phyloP scores from a whole-genome alignment of 2,113 vertebrate genomes.

The Halichoeres trimaculatus region DNA sequence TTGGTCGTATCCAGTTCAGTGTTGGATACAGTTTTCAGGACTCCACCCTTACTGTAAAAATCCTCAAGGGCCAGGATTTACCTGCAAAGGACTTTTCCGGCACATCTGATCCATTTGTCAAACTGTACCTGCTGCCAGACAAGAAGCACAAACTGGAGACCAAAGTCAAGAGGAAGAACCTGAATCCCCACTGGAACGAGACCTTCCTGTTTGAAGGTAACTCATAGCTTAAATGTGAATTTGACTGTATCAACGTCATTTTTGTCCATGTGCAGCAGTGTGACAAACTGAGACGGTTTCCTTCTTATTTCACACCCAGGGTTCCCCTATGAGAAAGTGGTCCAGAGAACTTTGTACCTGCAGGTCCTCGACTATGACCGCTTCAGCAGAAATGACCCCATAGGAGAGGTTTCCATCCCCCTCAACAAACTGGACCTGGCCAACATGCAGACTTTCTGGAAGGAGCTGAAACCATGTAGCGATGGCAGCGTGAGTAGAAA shows the following conservation, averaged over 20 bases:
- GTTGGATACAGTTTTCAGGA: conserved; percentile 99
- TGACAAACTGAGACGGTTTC: not conserved
- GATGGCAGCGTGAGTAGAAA: conserved; percentile 95
- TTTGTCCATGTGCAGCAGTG: conserved; percentile 8
- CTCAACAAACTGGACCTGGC: conserved; percentile 98
- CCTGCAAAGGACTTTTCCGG: conserved; percentile 99
- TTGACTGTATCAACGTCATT: not conserved
- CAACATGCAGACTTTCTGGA: conserved; percentile 99
- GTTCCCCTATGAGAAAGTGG: conserved; percentile 98
- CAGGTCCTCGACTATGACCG: conserved; percentile 98
- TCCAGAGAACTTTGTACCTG: conserved; percentile 95
- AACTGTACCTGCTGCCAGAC: conserved; percentile 98
- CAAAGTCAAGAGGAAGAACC: conserved; percentile 98
- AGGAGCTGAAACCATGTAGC: conserved; percentile 98
- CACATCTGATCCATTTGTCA: conserved; percentile 98
- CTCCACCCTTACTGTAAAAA: conserved; percentile 97
- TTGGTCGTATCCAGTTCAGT: conserved; percentile 98
- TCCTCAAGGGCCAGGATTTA: conserved; percentile 97
- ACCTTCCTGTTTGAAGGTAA: conserved; percentile 98
- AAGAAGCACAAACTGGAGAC: conserved; percentile 99
- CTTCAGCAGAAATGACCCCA: conserved; percentile 98
- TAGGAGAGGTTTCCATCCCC: conserved; percentile 96
- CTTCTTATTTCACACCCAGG: conserved; percentile 78
- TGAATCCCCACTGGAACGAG: conserved; percentile 99
- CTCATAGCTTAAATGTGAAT: not conserved